Conservation (phyloP, 2,797 vertebrate species). For the Dallia pectoralis region DNA sequence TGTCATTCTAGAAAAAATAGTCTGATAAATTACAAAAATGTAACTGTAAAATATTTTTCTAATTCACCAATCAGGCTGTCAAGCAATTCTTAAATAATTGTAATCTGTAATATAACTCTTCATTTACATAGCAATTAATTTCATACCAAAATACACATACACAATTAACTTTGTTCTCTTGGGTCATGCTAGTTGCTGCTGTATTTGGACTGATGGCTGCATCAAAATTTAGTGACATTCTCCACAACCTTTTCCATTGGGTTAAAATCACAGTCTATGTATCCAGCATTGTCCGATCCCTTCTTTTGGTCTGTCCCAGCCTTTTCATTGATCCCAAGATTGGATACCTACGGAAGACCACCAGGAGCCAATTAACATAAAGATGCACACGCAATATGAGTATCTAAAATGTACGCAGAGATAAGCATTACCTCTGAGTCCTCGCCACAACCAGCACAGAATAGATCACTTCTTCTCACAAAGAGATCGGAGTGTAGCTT, state of each 20-base stretch:
- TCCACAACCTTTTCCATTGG: constrained; percentile 45
- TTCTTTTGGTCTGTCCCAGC: constrained; percentile 35
- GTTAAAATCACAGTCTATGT: constrained; percentile 44
- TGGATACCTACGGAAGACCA: constrained; percentile 45
- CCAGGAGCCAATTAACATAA: background rate
- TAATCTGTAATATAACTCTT: background rate
- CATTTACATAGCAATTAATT: background rate
- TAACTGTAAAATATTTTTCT: too few relatives aligned
- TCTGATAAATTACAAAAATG: too few relatives aligned
- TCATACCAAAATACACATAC: background rate
- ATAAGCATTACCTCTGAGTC: constrained; percentile 61
- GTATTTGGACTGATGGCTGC: background rate
- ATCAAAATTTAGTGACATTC: constrained; percentile 66
- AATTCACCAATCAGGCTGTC: too few relatives aligned
- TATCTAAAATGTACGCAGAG: background rate
- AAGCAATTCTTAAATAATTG: too few relatives aligned
- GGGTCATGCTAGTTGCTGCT: background rate
- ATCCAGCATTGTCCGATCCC: constrained; percentile 52
- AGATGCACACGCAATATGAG: background rate
- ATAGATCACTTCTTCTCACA: constrained; percentile 66
- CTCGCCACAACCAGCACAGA: constrained; percentile 56
- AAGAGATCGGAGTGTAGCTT: constrained; percentile 65
- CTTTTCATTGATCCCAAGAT: constrained; percentile 48
- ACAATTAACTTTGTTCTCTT: background rate
- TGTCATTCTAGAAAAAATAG: too few relatives aligned